Percentiles rank a stretch among this genome's conserved stretches.
phyloP scores from a whole-genome alignment of 2,797 vertebrate genomes.

The Helarctos malayanus region DNA sequence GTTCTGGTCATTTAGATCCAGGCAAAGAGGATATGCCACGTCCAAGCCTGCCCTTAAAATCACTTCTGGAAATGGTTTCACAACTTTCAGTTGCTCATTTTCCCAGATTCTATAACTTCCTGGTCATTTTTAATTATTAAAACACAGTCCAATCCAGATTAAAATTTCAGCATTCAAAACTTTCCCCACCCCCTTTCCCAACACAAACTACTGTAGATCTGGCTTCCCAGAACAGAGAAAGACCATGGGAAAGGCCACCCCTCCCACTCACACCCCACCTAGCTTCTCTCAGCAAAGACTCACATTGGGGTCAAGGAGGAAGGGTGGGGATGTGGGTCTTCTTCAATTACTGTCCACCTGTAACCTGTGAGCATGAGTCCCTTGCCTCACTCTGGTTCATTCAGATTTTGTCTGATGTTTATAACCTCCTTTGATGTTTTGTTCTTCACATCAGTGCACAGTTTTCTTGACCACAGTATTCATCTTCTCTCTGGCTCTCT shows the following conservation, averaged over 20 bases:
- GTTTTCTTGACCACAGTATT: background rate
- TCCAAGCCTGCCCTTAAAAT: background rate
- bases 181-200: background rate
- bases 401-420: background rate
- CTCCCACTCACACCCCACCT: too few relatives aligned
- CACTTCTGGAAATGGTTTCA: background rate
- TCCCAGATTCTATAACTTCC: background rate
- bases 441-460: background rate
- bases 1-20: background rate
- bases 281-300: background rate
- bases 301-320: background rate
- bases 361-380: background rate
- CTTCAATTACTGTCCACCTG: background rate
- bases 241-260: background rate
- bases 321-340: background rate
- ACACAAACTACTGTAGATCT: background rate
- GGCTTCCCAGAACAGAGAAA: background rate
- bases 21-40: background rate
- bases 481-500: background rate
- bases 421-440: background rate
- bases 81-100: background rate
- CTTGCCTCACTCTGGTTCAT: background rate
- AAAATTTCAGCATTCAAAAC: background rate
- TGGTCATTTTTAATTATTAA: conserved; percentile 15
- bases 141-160: background rate